A percentile compares a stretch with the other conserved stretches of the same genome.
Conservation (phyloP, 2,797 vertebrate genomes). For the Enoplosus armatus region DNA sequence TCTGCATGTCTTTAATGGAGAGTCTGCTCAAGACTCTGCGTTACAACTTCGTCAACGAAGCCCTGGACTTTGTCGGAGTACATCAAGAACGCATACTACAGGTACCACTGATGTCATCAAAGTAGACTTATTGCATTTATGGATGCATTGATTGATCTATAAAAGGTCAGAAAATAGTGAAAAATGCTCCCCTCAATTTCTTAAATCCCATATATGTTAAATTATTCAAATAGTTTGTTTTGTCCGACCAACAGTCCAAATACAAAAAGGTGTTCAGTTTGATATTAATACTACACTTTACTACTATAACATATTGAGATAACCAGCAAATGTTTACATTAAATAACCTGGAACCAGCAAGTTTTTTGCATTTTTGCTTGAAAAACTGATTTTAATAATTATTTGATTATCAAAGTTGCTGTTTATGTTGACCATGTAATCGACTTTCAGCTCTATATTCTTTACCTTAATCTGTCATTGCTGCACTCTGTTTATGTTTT, state of each 20-base stretch:
- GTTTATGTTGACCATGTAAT: neutral
- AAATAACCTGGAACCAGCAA: neutral
- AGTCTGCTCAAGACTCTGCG: constrained; percentile 96
- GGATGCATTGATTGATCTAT: neutral
- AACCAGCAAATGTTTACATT: neutral
- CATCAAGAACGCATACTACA: constrained; percentile 98
- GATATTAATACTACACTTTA: neutral
- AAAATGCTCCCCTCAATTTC: neutral
- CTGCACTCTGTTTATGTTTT: neutral
- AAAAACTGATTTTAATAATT: neutral
- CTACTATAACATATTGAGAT: neutral
- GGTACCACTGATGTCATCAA: constrained; percentile 75
- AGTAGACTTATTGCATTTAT: too few species aligned
- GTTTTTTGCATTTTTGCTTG: neutral
- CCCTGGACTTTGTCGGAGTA: constrained; percentile 96
- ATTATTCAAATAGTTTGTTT: neutral
- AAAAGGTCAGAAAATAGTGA: neutral
- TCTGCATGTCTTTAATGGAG: constrained; percentile 96
- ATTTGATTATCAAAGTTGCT: neutral
- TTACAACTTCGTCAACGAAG: constrained; percentile 96
- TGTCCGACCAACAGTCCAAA: neutral
- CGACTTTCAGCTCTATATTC: neutral
- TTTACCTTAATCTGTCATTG: neutral
- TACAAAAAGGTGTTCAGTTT: neutral
- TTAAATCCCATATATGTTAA: neutral